Percentiles rank a stretch among this genome's conserved stretches.
Conservation (phyloP, 2,888 invertebrate species). For the Idaea biselata region DNA sequence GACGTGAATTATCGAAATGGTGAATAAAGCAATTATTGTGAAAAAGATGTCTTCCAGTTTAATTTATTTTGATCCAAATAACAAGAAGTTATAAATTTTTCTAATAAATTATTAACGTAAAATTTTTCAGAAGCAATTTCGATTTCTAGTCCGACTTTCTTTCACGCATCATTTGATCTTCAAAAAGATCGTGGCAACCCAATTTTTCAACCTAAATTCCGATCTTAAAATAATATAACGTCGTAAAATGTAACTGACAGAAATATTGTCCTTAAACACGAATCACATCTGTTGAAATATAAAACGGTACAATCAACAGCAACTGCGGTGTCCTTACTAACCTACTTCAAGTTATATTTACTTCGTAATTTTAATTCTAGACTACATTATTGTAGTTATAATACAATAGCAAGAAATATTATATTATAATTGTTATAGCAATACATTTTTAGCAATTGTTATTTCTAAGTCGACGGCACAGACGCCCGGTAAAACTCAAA, state of each 20-base stretch:
- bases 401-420: too few relatives aligned
- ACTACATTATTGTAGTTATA: too few relatives aligned
- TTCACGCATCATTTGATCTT: conserved; percentile 15
- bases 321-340: neutral
- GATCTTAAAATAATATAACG: conserved; percentile 17
- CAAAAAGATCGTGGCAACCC: conserved; percentile 11
- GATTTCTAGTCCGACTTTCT: conserved; percentile 5
- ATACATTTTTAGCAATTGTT: too few relatives aligned
- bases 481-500: too few relatives aligned
- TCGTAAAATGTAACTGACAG: conserved; percentile 17
- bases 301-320: neutral
- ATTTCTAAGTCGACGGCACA: too few relatives aligned
- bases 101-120: neutral
- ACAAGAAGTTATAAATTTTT: neutral
- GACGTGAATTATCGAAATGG: too few relatives aligned
- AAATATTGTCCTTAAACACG: conserved; percentile 10
- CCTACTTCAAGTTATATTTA: too few relatives aligned
- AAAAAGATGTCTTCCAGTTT: neutral
- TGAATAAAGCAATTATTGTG: neutral
- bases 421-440: too few relatives aligned
- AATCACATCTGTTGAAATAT: neutral
- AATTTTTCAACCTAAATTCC: conserved; percentile 18
- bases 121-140: neutral
- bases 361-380: too few relatives aligned
- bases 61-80: neutral